These are phyloP conservation scores for Campoletis raptor DNA, from an alignment of 2,888 invertebrate species.

Conservation along the genomic window DNA sequence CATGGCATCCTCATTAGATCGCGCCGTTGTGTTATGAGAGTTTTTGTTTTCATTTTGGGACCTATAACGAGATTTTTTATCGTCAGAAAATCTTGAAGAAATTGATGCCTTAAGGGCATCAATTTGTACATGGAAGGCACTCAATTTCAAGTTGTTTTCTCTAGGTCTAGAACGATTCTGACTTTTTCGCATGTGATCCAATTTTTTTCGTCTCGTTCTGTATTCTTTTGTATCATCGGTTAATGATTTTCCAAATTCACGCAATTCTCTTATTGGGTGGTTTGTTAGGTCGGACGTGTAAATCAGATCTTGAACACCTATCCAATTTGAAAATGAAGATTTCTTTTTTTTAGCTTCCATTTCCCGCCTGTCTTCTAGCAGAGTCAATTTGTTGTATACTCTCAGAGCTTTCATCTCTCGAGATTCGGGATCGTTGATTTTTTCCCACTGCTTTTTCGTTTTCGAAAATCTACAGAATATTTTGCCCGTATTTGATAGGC, in stretches of 20 bases:
- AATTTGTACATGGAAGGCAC: constrained; percentile 48
- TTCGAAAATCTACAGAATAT: constrained; percentile 15
- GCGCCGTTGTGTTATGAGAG: background rate
- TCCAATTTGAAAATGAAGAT: constrained; percentile 4
- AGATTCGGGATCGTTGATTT: constrained; percentile 63
- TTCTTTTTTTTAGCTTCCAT: constrained; percentile 64
- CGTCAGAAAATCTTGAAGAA: constrained; percentile 47
- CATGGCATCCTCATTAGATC: background rate
- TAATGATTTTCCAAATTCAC: background rate
- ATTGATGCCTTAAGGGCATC: constrained; percentile 58
- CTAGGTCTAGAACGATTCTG: constrained; percentile 21
- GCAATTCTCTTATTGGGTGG: background rate
- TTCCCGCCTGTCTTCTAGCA: constrained; percentile 70
- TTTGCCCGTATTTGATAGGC: background rate
- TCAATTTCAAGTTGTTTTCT: constrained; percentile 40
- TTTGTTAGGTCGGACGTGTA: background rate
- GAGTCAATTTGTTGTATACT: constrained; percentile 73
- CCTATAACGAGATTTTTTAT: constrained; percentile 40
- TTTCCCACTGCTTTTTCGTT: constrained; percentile 31
- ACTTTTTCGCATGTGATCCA: constrained; percentile 23
- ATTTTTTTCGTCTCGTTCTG: background rate
- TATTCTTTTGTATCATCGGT: background rate
- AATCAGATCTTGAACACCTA: constrained; percentile 10
- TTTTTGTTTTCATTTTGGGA: background rate
- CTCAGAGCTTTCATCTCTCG: constrained; percentile 72